Base-by-base conservation (phyloP, 2,113 vertebrate genomes). In the Crypturellus undulatus region DNA sequence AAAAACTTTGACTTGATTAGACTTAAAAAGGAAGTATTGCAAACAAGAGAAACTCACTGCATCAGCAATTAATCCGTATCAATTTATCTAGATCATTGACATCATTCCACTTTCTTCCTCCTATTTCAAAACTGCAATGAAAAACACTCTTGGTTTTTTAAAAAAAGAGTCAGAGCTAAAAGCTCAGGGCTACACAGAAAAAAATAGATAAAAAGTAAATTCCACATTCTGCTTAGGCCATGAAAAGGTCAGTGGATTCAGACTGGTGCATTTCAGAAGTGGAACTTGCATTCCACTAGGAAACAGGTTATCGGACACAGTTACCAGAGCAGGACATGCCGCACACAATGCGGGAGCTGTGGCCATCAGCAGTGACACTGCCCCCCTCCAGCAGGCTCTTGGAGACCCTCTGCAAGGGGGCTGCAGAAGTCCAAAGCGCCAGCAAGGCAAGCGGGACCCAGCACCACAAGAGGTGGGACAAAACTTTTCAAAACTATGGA, bases 391-490 rank as follows among this genome's bases (percentile, higher is more conserved):
- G 24, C 21, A 18, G 36, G 36, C 28, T 52, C 30, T 70, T 70
- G 51, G 40, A 47, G 71, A 22, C 13, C 19, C 24, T 4, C 5
- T 3, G 4, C 13, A 12, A 47, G 34, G 14, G 5, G 28, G 70
- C 25, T n/a, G 30, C 6, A n/a, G 30, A 63, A 73, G 11, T 22
- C 25, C n/a, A 34, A 43, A 75, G 71, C 67, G 20, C 52, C 63
- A 2, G 21, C 1, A 34, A 56, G 30, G 11, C 22, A 21, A 0
- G 1, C 1, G 18, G 21, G 4, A 49, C 30, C 59, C 22, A 9
- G 22, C 0, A 0, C 8, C 47, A 47, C 7, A 45, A 38, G 6
- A 71, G 6, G 7, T 3, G 19, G 19, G 12, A 43, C 24, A 83
- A 8, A 6, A 58, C 51, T 75, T 87, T 80, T 69, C 52, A 69